These are phyloP conservation scores for Nycticebus coucang DNA, from an alignment of 2,113 vertebrate genomes.

Conservation along the genomic window DNA sequence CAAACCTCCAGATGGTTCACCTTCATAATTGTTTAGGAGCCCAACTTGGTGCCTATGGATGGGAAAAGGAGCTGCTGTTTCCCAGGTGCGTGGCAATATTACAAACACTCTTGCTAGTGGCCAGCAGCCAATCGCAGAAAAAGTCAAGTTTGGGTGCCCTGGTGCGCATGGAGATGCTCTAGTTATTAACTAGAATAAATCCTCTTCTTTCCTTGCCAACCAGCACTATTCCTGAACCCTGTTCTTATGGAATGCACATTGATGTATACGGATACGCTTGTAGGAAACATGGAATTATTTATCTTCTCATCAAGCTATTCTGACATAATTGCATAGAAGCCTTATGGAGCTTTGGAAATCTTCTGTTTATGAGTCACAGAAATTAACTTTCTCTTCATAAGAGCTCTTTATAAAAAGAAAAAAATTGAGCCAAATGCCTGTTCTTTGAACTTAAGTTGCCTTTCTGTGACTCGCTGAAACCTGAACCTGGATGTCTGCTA, in stretches of 20 bases:
- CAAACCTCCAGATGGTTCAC: slow-evolving; percentile 3
- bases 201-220: slow-evolving; percentile 8
- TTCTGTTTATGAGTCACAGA: slow-evolving; percentile 76
- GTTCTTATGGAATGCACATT: slow-evolving; percentile 16
- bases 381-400: slow-evolving; percentile 74
- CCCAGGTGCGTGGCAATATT: not conserved
- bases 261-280: not conserved
- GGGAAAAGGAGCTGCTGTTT: slow-evolving; percentile 37
- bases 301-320: slow-evolving; percentile 73
- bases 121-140: not conserved
- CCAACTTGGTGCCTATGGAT: not conserved
- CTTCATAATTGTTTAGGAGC: not conserved
- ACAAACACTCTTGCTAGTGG: slow-evolving; percentile 14
- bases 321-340: slow-evolving; percentile 71
- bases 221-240: not conserved
- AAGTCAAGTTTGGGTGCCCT: not conserved
- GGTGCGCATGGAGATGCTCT: not conserved
- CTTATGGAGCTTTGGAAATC: slow-evolving; percentile 70
- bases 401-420: slow-evolving; percentile 67
- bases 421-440: slow-evolving; percentile 59
- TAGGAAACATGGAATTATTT: slow-evolving; percentile 61
- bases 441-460: slow-evolving; percentile 71
- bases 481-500: slow-evolving; percentile 58
- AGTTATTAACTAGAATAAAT: slow-evolving; percentile 37
- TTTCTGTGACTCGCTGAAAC: slow-evolving; percentile 63